Evolutionary conservation across 2,113 vertebrate genomes (phyloP).

Genomic region (Vireo altiloquus): DNA sequence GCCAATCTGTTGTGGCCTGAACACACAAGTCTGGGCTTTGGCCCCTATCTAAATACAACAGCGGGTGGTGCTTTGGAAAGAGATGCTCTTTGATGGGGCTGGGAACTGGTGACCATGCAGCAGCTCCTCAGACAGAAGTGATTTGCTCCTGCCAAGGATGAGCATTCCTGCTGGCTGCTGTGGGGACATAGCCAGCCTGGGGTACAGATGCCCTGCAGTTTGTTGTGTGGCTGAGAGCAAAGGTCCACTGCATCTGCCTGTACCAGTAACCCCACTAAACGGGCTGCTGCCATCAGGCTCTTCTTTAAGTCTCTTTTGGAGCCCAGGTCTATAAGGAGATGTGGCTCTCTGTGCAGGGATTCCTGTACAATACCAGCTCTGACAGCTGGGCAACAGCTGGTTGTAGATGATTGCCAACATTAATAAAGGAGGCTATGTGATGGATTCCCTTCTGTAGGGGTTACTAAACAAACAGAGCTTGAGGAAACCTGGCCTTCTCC

Average conservation of each 20-base stretch:
- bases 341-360: neutral
- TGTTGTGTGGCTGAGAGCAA: neutral
- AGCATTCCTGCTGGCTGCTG: neutral
- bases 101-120: neutral
- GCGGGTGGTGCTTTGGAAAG: neutral
- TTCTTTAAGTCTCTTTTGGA: neutral
- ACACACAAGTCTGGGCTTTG: neutral
- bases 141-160: neutral
- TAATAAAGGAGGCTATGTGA: slow-evolving; percentile 56
- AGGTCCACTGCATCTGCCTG: neutral
- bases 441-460: slow-evolving; percentile 8
- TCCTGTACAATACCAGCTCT: slow-evolving; percentile 10
- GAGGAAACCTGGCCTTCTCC: slow-evolving; percentile 37
- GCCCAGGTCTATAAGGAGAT: neutral
- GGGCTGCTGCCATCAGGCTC: neutral
- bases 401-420: slow-evolving; percentile 37
- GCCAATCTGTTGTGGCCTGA: neutral
- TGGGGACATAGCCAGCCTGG: fast-evolving
- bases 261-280: neutral
- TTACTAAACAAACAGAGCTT: slow-evolving; percentile 42
- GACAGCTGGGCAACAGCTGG: slow-evolving; percentile 65
- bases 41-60: neutral
- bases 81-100: neutral
- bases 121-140: neutral
- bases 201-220: neutral